Percentiles rank a stretch among this genome's conserved stretches.
phyloP scores from a whole-genome alignment of 2,113 vertebrate species.

The Tupaia chinensis region DNA sequence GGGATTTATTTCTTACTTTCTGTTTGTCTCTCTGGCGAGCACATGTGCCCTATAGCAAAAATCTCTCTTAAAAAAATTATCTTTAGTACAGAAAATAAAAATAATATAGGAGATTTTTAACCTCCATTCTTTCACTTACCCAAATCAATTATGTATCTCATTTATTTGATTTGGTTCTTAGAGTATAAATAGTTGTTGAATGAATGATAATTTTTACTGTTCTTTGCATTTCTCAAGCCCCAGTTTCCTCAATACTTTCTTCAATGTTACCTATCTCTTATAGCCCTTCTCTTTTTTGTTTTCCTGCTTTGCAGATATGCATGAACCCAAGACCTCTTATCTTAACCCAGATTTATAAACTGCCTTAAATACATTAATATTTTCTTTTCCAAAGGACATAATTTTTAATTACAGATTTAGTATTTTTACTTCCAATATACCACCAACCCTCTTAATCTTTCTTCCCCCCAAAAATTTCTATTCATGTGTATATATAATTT shows the following conservation, averaged over 20 bases:
- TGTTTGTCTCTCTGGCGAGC: too few species aligned
- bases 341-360: not conserved
- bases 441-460: not conserved
- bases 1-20: too few species aligned
- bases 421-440: conserved; percentile 32
- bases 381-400: not conserved
- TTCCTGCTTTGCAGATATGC: not conserved
- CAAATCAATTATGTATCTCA: not conserved
- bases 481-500: too few species aligned
- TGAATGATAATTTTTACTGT: not conserved
- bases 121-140: not conserved
- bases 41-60: too few species aligned
- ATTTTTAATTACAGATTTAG: conserved; percentile 44
- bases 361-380: not conserved
- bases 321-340: not conserved
- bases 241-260: not conserved
- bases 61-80: too few species aligned
- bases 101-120: not conserved
- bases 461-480: too few species aligned
- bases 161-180: not conserved
- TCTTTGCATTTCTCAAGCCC: not conserved
- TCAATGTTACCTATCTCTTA: not conserved
- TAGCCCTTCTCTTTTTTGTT: not conserved
- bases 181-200: not conserved
- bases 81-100: conserved; percentile 31